These are phyloP conservation scores for Allygus modestus DNA, from an alignment of 2,888 invertebrate species.

Conservation along the genomic window DNA sequence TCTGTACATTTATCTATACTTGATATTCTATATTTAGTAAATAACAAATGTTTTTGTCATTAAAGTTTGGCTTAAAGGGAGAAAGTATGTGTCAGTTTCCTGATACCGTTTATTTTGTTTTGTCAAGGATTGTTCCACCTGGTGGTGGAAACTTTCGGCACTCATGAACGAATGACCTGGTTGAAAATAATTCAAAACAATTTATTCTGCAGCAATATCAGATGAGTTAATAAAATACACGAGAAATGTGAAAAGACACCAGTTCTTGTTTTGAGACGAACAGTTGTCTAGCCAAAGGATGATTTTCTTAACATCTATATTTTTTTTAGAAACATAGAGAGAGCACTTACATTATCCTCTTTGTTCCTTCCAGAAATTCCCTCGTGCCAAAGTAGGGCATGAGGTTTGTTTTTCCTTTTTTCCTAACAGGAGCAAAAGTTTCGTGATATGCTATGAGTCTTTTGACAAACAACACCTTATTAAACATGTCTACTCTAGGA, in stretches of 20 bases:
- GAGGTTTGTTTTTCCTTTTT: slow-evolving; percentile 60
- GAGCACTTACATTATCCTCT: slow-evolving; percentile 54
- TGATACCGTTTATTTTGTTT: too few relatives aligned
- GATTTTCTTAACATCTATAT: background rate
- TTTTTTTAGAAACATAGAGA: slow-evolving; percentile 60
- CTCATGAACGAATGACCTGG: too few relatives aligned
- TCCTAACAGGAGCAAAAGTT: slow-evolving; percentile 68
- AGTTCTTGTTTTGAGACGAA: background rate
- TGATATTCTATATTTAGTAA: too few relatives aligned
- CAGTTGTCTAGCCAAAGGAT: background rate
- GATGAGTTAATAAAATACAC: background rate
- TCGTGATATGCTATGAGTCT: slow-evolving; percentile 68
- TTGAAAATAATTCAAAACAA: too few relatives aligned
- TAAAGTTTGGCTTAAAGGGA: too few relatives aligned
- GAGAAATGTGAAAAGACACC: background rate
- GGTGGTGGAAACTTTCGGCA: too few relatives aligned
- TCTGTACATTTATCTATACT: too few relatives aligned
- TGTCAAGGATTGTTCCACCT: too few relatives aligned
- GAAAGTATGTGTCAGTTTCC: too few relatives aligned
- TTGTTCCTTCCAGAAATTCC: slow-evolving; percentile 61
- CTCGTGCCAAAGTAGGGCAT: slow-evolving; percentile 60
- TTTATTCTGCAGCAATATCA: too few relatives aligned
- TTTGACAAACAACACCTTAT: slow-evolving; percentile 67
- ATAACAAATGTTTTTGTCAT: too few relatives aligned
- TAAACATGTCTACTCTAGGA: slow-evolving; percentile 70